Conservation (phyloP, 1,140 invertebrate species). For the Yoshiicerus persimilis region DNA sequence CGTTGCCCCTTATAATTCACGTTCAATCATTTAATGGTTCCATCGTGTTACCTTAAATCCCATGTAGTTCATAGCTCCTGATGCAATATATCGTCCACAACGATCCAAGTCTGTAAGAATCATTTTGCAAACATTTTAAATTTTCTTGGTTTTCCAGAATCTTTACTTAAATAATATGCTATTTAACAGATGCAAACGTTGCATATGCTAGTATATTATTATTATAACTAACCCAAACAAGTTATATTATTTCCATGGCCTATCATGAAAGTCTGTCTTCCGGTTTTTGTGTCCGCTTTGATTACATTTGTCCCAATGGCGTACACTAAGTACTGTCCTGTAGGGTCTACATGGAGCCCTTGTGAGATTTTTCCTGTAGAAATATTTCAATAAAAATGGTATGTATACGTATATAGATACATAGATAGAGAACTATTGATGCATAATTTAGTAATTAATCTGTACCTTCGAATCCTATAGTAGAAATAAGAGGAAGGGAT, state of each 20-base stretch:
- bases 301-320: conserved; percentile 48
- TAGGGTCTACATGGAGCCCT: conserved; percentile 39
- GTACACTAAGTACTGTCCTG: conserved; percentile 35
- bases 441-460: background rate
- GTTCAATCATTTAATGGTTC: background rate
- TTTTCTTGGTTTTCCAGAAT: too few species aligned
- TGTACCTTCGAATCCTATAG: conserved; percentile 48
- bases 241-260: conserved; percentile 84
- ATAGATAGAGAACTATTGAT: too few species aligned
- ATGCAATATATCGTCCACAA: conserved; percentile 76
- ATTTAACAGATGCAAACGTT: too few species aligned
- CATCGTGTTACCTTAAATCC: conserved; percentile 74
- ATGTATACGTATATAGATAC: too few species aligned
- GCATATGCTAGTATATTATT: too few species aligned
- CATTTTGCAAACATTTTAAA: too few species aligned
- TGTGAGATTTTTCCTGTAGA: conserved; percentile 36
- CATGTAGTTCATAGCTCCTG: conserved; percentile 85
- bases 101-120: too few species aligned
- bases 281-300: conserved; percentile 63
- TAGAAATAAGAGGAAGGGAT: conserved; percentile 43
- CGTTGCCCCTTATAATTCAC: too few species aligned
- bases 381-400: too few species aligned
- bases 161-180: too few species aligned
- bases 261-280: conserved; percentile 73
- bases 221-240: too few species aligned